Conservation (phyloP, 2,797 vertebrate genomes). For the Acanthornis magna region DNA sequence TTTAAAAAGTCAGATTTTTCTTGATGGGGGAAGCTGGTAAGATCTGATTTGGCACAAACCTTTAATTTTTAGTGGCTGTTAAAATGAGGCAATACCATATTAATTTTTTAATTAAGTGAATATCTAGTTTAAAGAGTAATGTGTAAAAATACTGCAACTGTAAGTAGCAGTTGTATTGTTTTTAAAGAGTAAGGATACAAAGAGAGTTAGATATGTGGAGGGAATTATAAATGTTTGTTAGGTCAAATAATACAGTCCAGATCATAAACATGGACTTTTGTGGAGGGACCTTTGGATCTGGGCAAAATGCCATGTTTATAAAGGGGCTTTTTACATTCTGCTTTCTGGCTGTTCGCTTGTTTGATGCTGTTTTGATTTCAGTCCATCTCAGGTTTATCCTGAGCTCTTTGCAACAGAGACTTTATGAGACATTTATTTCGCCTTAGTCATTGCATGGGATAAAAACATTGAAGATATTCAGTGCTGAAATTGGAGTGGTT, state of each 20-base stretch:
- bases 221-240: slow-evolving; percentile 19
- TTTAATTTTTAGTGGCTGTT: background rate
- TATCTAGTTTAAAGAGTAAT: background rate
- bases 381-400: background rate
- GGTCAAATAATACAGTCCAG: slow-evolving; percentile 20
- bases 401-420: background rate
- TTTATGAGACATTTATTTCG: background rate
- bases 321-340: background rate
- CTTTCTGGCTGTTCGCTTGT: slow-evolving; percentile 1
- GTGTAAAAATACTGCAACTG: background rate
- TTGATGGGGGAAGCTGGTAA: background rate
- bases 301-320: slow-evolving; percentile 32
- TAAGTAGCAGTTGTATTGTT: background rate
- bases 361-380: background rate
- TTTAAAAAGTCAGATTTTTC: background rate
- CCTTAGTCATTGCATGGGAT: background rate
- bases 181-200: background rate
- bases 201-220: background rate
- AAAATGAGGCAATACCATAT: background rate
- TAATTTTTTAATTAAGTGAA: background rate
- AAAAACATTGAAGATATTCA: background rate
- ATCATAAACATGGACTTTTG: slow-evolving; percentile 27
- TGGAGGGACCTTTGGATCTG: slow-evolving; percentile 42
- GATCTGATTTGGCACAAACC: background rate
- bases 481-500: background rate